These are phyloP conservation scores for Oreochromis spilurus DNA, from an alignment of 2,113 vertebrate species.

Conservation along the genomic window DNA sequence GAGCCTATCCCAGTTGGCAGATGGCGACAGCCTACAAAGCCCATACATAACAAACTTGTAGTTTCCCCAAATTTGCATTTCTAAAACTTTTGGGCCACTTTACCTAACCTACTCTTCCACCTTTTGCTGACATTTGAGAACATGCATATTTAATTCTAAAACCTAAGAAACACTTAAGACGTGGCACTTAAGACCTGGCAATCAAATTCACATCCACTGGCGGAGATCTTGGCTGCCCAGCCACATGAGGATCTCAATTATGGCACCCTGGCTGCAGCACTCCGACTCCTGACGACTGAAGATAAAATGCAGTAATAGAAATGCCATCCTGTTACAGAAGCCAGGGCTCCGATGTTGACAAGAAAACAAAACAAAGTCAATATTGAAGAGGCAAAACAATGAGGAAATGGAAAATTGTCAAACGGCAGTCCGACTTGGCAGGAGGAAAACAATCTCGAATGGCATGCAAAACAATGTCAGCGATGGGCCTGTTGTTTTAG, in stretches of 20 bases:
- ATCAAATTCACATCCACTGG: conserved; percentile 8
- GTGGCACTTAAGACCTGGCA: conserved; percentile 31
- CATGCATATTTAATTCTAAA: conserved; percentile 14
- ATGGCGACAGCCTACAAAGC: neutral
- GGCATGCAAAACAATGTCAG: conserved; percentile 31
- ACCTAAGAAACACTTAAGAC: conserved; percentile 14
- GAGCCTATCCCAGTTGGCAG: neutral
- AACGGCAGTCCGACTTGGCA: conserved; percentile 32
- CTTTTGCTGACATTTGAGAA: neutral
- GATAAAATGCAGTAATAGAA: conserved; percentile 64
- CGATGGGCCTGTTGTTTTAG: conserved; percentile 3
- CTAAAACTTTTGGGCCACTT: neutral
- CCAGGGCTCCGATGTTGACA: conserved; percentile 3
- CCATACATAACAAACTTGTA: neutral
- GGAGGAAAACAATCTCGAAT: conserved; percentile 38
- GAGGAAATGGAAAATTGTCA: conserved; percentile 53
- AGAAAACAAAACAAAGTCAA: conserved; percentile 55
- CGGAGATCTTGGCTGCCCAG: conserved; percentile 12
- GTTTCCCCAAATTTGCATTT: neutral
- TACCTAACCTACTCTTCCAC: neutral
- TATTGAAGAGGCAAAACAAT: conserved; percentile 44
- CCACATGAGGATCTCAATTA: conserved; percentile 34
- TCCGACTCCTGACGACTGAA: conserved; percentile 39
- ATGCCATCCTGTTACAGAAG: conserved; percentile 49
- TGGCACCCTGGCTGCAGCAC: conserved; percentile 1